Evolutionary conservation across 92 coral and sea anemone species (phyloP), one percentile per base, ranked within the genome.

Genomic region (Phymanthus crucifer): DNA sequence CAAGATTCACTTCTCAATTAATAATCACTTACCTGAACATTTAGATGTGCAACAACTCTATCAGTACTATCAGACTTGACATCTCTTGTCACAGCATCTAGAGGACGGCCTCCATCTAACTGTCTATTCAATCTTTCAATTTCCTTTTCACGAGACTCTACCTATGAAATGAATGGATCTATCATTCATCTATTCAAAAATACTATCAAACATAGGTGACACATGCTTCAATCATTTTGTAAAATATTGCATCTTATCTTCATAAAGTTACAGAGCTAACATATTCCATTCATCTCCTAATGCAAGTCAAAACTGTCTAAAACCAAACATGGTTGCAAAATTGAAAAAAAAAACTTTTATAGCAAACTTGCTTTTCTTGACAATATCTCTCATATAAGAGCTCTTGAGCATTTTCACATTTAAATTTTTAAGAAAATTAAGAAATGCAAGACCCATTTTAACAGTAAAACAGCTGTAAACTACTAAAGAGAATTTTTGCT

Each of bases 131-230:
- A 75, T 57, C 99, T 89, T 12, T 93, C 97, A 84, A 95, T 95
- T 81, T 95, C 99, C 72, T 93, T 95, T 71, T 95, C 99, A 46
- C 99, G 92, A 61, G 97, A 79, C 67, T 95, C 99, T 71, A 95
- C 97, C 99, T 95, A 26, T 18, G 36, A 77, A 72, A 40, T 70
- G 14, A 35, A 70, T 13, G 32, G 7, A 23, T 3, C 56, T 32
- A 45, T 32, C 52, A 7, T 70, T 21, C 10, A 38, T 36, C 35
- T 34, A 54, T 54, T 54, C 64, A 54, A 21, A 54, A 21, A 7
- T 54, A 29, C 27, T 54, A 54, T 54, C 11, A 54, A 21, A 3
- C 13, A 54, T 45, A 45, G 10, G 50, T 45, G n/a, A n/a, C n/a
- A n/a, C n/a, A n/a, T n/a, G n/a, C n/a, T n/a, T n/a, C n/a, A n/a